These are phyloP conservation scores for Cyprinella venusta DNA, from an alignment of 2,797 vertebrate genomes.

Conservation along the genomic window DNA sequence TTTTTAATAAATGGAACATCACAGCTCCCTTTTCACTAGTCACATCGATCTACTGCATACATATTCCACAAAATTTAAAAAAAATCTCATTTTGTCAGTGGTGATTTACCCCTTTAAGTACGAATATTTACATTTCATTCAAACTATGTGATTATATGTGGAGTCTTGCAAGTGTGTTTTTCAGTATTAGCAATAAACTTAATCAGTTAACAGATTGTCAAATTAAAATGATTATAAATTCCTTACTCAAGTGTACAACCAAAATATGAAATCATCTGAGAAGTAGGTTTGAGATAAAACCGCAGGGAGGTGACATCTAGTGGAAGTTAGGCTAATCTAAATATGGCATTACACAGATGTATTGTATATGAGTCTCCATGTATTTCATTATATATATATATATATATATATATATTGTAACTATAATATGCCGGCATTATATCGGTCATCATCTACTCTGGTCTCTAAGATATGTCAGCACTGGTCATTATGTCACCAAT, in stretches of 20 bases:
- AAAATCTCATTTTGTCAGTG: background rate
- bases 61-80: background rate
- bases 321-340: background rate
- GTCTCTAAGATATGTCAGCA: background rate
- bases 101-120: background rate
- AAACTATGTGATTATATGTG: background rate
- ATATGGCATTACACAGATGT: background rate
- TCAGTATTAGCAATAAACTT: background rate
- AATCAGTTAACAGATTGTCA: background rate
- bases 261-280: background rate
- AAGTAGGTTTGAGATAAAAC: background rate
- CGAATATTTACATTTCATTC: background rate
- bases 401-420: background rate
- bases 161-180: background rate
- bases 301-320: slow-evolving; percentile 8
- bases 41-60: background rate
- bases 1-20: background rate
- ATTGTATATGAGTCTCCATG: background rate
- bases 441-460: background rate
- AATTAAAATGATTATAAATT: background rate
- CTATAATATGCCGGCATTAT: background rate
- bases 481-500: too few relatives aligned
- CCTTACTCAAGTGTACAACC: background rate
- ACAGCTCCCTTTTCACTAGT: background rate
- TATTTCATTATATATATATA: too few relatives aligned